Percentiles rank a stretch among this genome's conserved stretches.
These are phyloP conservation scores for Centruroides vittatus DNA, from an alignment of 1,140 invertebrate genomes.

Conservation along the genomic window DNA sequence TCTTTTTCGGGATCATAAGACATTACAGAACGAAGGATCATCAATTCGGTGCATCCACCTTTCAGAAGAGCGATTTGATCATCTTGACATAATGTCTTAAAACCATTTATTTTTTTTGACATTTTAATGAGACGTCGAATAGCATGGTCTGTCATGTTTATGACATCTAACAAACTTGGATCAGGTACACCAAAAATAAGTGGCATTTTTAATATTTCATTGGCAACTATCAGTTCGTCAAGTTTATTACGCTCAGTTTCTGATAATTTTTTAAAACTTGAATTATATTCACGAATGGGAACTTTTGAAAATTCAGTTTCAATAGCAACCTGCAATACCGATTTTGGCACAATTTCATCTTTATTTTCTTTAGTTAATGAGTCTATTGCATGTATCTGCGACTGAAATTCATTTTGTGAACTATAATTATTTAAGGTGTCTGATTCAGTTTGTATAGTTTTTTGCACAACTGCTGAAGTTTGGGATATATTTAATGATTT, in stretches of 20 bases:
- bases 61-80: constrained; percentile 81
- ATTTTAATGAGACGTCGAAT: constrained; percentile 80
- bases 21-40: constrained; percentile 74
- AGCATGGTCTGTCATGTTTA: constrained; percentile 78
- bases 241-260: constrained; percentile 64
- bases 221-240: constrained; percentile 65
- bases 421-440: no score
- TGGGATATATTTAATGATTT: no score
- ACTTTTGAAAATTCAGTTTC: neutral
- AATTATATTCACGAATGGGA: neutral
- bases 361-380: no score
- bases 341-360: neutral
- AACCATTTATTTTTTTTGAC: constrained; percentile 75
- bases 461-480: no score
- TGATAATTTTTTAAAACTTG: constrained; percentile 51
- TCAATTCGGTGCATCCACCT: constrained; percentile 78
- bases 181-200: constrained; percentile 26
- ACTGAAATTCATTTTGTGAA: no score
- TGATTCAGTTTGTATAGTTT: no score
- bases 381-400: no score
- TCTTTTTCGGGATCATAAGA: constrained; percentile 70
- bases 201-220: constrained; percentile 62
- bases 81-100: constrained; percentile 78
- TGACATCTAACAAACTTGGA: constrained; percentile 52
- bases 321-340: neutral